Evolutionary conservation across 2,113 vertebrate species (phyloP), one percentile per base, ranked within the genome.

Genomic region (Pardalotus punctatus): DNA sequence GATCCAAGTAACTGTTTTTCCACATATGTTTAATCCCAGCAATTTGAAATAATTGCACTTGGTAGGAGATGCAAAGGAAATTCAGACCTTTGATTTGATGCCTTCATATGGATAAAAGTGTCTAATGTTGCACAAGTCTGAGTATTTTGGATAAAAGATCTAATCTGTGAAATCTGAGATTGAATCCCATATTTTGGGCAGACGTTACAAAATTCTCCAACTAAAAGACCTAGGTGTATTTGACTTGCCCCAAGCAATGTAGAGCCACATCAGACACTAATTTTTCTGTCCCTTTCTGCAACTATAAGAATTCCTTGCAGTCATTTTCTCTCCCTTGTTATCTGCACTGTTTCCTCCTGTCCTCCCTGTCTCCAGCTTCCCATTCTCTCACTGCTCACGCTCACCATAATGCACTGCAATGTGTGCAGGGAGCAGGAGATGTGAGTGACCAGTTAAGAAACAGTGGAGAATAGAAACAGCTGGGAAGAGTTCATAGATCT

Each of bases 51-150:
- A 66, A 77, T 70, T 77, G 25, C 29, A 29, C 38, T 90, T 94
- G 43, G 61, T 82, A 65, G 14, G 21, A 88, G 35, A 48, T 51
- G 60, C n/a, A 78, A 88, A 76, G 58, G 27, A 81, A 93, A 77
- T 61, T 54, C 47, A 70, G 67, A 51, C 16, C 33, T 92, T 94
- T 93, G 88, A 90, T 95, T 90, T 53, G 36, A 56, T 77, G 33
- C 60, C 51, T 71, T 70, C 45, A 21, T 81, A 35, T 3, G 3
- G 36, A n/a, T 66, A 56, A 27, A 86, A 54, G 31, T 66, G 23
- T 83, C 35, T 70, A 48, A 62, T n/a, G 12, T 66, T 90, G 27
- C 35, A 61, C 25, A 43, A 28, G 19, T 58, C 62, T 84, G 54
- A 83, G 31, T 21, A 36, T 50, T 86, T 88, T 85, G 73, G 25